These are phyloP conservation scores for Aphelenchoides bicaudatus DNA, from an alignment of 2,888 invertebrate genomes.

Conservation along the genomic window DNA sequence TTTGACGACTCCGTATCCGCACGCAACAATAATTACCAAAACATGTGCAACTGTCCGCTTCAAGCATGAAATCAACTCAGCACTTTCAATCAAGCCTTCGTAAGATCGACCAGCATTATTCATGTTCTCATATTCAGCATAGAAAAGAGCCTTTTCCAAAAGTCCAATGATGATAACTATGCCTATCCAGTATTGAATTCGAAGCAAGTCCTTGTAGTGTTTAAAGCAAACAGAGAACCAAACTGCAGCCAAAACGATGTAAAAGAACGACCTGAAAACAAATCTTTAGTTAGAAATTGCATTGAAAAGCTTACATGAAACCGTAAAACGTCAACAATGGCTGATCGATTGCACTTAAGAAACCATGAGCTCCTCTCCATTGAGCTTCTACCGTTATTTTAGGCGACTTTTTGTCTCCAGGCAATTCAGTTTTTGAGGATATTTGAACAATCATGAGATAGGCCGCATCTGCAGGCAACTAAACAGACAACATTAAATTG, in stretches of 20 bases:
- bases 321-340: constrained; percentile 86
- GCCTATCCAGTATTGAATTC: constrained; percentile 88
- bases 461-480: constrained; percentile 52
- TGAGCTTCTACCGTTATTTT: constrained; percentile 39
- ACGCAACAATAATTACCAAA: constrained; percentile 86
- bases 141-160: constrained; percentile 75
- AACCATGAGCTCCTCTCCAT: constrained; percentile 71
- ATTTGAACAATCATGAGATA: constrained; percentile 56
- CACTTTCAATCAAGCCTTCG: constrained; percentile 66
- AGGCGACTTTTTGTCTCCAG: constrained; percentile 15
- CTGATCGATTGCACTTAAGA: constrained; percentile 82
- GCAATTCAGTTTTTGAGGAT: constrained; percentile 21
- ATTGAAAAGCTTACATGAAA: too few relatives aligned
- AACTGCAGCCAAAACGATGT: constrained; percentile 75
- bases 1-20: constrained; percentile 92
- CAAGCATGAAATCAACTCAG: constrained; percentile 84
- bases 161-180: constrained; percentile 63
- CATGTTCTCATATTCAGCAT: constrained; percentile 78
- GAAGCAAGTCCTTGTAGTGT: constrained; percentile 83
- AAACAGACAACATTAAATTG: too few relatives aligned
- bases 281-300: too few relatives aligned
- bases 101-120: constrained; percentile 68
- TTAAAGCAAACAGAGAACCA: constrained; percentile 78
- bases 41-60: constrained; percentile 86
- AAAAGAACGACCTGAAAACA: constrained; percentile 81